These are phyloP conservation scores for Pelmatolapia mariae DNA, from an alignment of 2,113 vertebrate genomes.

Conservation along the genomic window DNA sequence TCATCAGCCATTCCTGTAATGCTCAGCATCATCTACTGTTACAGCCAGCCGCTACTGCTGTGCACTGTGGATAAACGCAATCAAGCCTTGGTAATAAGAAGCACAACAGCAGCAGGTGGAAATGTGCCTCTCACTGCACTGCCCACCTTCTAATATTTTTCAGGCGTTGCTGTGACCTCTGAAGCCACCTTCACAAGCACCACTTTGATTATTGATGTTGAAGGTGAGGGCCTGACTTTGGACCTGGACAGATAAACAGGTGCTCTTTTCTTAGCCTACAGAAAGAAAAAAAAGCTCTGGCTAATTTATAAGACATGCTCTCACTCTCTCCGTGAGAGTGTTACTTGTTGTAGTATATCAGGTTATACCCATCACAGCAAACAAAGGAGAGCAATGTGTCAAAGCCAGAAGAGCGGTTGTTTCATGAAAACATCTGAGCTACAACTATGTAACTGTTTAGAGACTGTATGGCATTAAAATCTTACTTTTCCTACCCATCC, in stretches of 20 bases:
- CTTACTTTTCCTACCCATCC: neutral
- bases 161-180: conserved; percentile 32
- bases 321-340: neutral
- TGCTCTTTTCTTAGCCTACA: conserved; percentile 1
- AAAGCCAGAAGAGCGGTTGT: neutral
- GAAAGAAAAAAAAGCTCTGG: neutral
- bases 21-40: neutral
- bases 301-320: conserved; percentile 40
- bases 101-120: conserved; percentile 29
- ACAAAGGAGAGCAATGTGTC: neutral
- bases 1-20: neutral
- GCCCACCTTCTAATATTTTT: neutral
- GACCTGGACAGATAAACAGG: neutral
- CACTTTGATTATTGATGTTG: conserved; percentile 53
- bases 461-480: neutral
- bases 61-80: neutral
- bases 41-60: neutral
- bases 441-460: neutral
- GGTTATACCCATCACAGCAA: neutral
- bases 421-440: neutral
- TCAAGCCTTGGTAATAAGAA: neutral
- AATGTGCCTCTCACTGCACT: neutral
- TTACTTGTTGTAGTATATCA: neutral
- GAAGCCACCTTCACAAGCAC: conserved; percentile 18
- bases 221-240: conserved; percentile 5